A percentile compares a stretch with the other conserved stretches of the same genome.
phyloP scores from a whole-genome alignment of 2,113 vertebrate genomes.

The Brachyhypopomus gauderio region DNA sequence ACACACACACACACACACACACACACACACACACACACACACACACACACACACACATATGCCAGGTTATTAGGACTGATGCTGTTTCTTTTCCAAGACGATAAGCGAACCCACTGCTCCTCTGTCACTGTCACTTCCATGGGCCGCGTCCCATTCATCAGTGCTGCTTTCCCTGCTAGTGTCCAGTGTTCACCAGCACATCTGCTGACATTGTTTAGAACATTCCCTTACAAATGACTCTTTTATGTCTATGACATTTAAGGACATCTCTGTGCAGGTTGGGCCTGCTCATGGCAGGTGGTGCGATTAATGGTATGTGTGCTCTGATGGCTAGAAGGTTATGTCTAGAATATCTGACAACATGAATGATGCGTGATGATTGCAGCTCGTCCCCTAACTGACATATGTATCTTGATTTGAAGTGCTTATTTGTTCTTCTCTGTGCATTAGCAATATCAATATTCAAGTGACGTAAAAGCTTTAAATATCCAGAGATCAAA shows the following conservation, averaged over 20 bases:
- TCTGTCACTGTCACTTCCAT: conserved; percentile 65
- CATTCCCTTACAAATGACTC: too few relatives aligned
- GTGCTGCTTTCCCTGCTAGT: conserved; percentile 19
- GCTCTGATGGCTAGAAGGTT: neutral
- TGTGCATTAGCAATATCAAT: conserved; percentile 20
- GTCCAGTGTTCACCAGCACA: conserved; percentile 16
- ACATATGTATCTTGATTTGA: neutral
- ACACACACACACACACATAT: too few relatives aligned
- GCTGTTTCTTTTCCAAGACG: conserved; percentile 50
- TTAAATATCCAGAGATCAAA: conserved; percentile 18
- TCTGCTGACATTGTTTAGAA: neutral
- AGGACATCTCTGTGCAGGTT: too few relatives aligned
- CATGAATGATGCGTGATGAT: neutral
- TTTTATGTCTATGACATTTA: too few relatives aligned
- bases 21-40: conserved; percentile 37
- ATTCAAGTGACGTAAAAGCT: neutral
- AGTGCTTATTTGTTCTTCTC: neutral
- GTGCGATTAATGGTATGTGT: neutral
- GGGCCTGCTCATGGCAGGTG: too few relatives aligned
- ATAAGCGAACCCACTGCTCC: conserved; percentile 61
- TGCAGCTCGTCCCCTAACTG: neutral
- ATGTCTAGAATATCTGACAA: neutral
- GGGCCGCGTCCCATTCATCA: conserved; percentile 57
- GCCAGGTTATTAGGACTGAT: conserved; percentile 52
- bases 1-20: conserved; percentile 10